Conservation (phyloP, 2,888 invertebrate genomes). For the Exocentrus adspersus region DNA sequence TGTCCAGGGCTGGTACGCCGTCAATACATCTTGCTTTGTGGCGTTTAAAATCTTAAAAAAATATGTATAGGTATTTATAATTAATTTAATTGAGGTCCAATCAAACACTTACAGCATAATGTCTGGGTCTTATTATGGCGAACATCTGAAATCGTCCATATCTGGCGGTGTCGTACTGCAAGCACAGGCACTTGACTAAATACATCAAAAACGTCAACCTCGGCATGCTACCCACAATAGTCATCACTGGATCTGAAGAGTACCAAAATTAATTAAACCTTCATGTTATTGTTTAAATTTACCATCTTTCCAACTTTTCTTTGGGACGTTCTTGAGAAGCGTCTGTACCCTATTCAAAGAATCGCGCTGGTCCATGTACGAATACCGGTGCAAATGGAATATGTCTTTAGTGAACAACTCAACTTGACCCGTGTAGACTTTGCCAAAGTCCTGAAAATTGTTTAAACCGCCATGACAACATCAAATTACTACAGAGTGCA, state of each 20-base stretch:
- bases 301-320: slow-evolving; percentile 64
- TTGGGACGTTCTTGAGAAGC: slow-evolving; percentile 67
- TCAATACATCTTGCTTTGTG: slow-evolving; percentile 65
- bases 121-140: slow-evolving; percentile 69
- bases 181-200: slow-evolving; percentile 70
- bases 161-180: slow-evolving; percentile 67
- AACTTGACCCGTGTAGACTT: slow-evolving; percentile 48
- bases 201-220: slow-evolving; percentile 70
- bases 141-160: slow-evolving; percentile 73
- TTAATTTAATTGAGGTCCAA: too few species aligned
- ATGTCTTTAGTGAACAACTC: slow-evolving; percentile 68
- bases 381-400: slow-evolving; percentile 68
- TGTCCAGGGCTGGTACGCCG: slow-evolving; percentile 67
- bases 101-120: slow-evolving; percentile 70
- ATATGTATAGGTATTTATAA: background rate
- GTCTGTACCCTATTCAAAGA: slow-evolving; percentile 66
- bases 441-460: slow-evolving; percentile 40
- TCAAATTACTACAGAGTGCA: too few species aligned
- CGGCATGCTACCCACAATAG: slow-evolving; percentile 71
- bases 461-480: too few species aligned
- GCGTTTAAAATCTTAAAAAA: slow-evolving; percentile 68
- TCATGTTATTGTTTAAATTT: too few species aligned
- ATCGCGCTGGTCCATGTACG: slow-evolving; percentile 70
- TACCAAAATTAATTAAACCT: slow-evolving; percentile 8
- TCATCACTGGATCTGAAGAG: slow-evolving; percentile 66